Conservation (phyloP, 2,888 invertebrate genomes). For the Napeogenes inachia region DNA sequence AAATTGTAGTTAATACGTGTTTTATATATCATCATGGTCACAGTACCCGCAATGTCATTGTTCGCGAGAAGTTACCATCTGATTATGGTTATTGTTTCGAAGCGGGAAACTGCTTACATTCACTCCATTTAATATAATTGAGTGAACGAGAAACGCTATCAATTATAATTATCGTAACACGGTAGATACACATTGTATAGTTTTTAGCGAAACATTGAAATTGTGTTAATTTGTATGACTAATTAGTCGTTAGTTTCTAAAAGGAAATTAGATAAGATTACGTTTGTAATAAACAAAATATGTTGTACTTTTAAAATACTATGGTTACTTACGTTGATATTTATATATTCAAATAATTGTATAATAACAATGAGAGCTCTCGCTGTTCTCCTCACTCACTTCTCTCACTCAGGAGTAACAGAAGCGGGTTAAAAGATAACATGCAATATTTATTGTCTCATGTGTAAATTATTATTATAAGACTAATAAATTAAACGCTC, state of each 20-base stretch:
- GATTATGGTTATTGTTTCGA: slow-evolving; percentile 72
- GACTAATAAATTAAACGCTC: too few species aligned
- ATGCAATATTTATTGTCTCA: background rate
- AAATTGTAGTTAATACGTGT: background rate
- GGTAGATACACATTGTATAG: slow-evolving; percentile 29
- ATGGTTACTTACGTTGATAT: too few species aligned
- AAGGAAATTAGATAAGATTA: slow-evolving; percentile 7
- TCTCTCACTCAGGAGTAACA: background rate
- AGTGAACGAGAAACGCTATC: slow-evolving; percentile 71
- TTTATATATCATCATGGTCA: slow-evolving; percentile 44
- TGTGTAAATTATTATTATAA: too few species aligned
- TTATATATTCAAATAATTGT: too few species aligned
- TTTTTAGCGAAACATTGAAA: slow-evolving; percentile 35
- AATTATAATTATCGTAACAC: slow-evolving; percentile 61
- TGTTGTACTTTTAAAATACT: background rate
- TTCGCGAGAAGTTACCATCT: slow-evolving; percentile 61
- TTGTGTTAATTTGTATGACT: slow-evolving; percentile 26
- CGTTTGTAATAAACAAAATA: background rate
- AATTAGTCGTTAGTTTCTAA: slow-evolving; percentile 25
- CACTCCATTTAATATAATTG: slow-evolving; percentile 74
- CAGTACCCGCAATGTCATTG: slow-evolving; percentile 63
- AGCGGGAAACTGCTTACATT: slow-evolving; percentile 69
- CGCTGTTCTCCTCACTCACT: too few species aligned
- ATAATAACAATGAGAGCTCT: too few species aligned
- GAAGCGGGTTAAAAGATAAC: background rate